Percentiles rank a stretch among this genome's conserved stretches.
Evolutionary conservation across 2,113 vertebrate species (phyloP).

Genomic region (Anolis sagrei): DNA sequence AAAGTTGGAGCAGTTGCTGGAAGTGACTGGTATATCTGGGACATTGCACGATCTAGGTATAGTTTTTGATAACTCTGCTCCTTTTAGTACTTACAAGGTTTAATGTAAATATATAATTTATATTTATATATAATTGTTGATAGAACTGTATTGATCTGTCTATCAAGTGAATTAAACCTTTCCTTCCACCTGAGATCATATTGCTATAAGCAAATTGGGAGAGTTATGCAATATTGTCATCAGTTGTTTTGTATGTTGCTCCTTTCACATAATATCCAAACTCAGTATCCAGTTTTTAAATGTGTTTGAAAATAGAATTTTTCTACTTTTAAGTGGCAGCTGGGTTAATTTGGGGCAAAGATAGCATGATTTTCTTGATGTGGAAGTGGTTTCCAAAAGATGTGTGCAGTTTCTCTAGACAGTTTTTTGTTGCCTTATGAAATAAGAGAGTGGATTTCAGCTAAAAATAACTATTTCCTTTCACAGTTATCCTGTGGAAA

Average conservation of each 20-base stretch:
- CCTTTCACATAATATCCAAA: neutral
- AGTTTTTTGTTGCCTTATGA: neutral
- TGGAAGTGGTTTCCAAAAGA: neutral
- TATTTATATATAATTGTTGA: neutral
- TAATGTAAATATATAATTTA: no score
- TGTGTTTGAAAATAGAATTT: neutral
- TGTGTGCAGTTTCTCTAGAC: neutral
- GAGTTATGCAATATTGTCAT: neutral
- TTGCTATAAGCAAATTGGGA: neutral
- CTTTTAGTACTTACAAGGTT: neutral
- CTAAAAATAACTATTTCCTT: conserved; percentile 40
- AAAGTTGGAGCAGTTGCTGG: conserved; percentile 96
- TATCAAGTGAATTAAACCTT: neutral
- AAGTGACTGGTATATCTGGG: conserved; percentile 96
- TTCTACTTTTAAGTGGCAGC: neutral
- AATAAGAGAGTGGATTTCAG: neutral
- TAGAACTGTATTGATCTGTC: neutral
- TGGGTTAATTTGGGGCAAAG: neutral
- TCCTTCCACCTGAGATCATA: neutral
- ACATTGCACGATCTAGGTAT: conserved; percentile 94
- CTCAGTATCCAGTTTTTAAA: neutral
- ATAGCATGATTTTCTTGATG: neutral
- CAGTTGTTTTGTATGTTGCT: neutral
- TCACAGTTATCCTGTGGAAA: conserved; percentile 92
- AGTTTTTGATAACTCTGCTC: neutral